Evolutionary conservation across 2,888 invertebrate genomes (phyloP), one percentile per base, ranked within the genome.

Genomic region (Cheilosia grossa): DNA sequence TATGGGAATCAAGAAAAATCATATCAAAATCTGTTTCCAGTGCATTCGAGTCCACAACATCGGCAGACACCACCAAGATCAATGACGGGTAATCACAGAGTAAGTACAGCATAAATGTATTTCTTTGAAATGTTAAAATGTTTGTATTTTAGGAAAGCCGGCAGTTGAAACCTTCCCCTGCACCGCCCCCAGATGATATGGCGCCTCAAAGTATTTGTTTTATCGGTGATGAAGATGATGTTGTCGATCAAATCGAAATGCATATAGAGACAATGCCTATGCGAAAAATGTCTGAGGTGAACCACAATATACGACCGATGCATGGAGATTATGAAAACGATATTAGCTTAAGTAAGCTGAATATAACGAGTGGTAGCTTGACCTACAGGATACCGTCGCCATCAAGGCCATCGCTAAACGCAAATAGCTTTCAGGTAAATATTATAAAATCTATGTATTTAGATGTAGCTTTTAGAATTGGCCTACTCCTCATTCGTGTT

Each of bases 121-220:
- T 33, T 44, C 9, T 67, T 51, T 59, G 4, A 33, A 49, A 15
- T 30, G 27, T 56, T 44, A 51, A 17, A 19, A 19, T 56, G 19
- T 56, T 47, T 61, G 21, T 1, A 64, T 77, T 61, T 17, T 24
- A 89, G 79, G 89, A 91, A 89, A 88, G 89, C 88, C 88, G 82
- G 13, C 86, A 88, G 89, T 69, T 88, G 89, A 88, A 87, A 80
- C 69, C 88, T 37, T 87, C 88, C 17, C 87, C 87, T 10, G 87
- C 88, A 13, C 56, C 87, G 56, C 94, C 95, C 53, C 95, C 95
- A 70, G 97, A 97, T 90, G 97, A 97, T 90, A 97, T 98, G 97
- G 97, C 97, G 89, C 97, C 98, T 0, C 98, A 98, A 91, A 97
- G 96, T 92, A 97, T 98, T 89, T 97, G 97, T 72, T 98, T 98